Evolutionary conservation across 2,888 invertebrate genomes (phyloP), one percentile per base, ranked within the genome.

Genomic region (Trichopria drosophilae): DNA sequence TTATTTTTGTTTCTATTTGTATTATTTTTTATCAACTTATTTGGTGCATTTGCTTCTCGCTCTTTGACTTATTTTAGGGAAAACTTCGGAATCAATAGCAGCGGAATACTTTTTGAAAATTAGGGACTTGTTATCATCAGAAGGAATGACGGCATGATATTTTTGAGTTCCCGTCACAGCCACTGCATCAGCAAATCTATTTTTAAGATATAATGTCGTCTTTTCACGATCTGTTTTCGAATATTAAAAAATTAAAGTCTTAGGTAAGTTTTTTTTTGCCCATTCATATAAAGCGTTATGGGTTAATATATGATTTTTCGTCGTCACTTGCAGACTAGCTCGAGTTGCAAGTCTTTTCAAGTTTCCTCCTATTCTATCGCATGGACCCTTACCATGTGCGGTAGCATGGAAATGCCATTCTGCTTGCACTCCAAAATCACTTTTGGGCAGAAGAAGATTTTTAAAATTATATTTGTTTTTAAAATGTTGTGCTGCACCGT

Each of bases 381-480:
- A 61, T 7, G 62, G 49, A 15, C 59, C 55, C 42, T 64, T 67
- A 2, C 66, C 64, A 57, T 66, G 64, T 4, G 53, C 44, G 6
- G 61, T 61, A 4, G 60, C 59, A 53, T 59, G 58, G 39, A 62
- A 65, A 46, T 64, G 47, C 64, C 62, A 67, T 36, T 67, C 60
- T 12, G 63, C 64, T 19, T 13, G 10, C 15, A 57, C 29, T 20
- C 43, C 31, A 32, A 52, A 55, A 36, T 57, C 55, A 31, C 41
- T 22, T 35, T 49, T 13, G 34, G 55, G 51, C 28, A 34, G 20
- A 12, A 42, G 18, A 6, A 57, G 46, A 28, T 55, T 54, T 9
- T 5, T 10, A 23, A 57, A 55, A 36, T 45, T 52, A 3, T 31
- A 42, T 41, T 44, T 45, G 28, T 50, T 43, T 43, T 50, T 37